Conservation (phyloP, 2,888 invertebrate genomes). For the Oscheius onirici region DNA sequence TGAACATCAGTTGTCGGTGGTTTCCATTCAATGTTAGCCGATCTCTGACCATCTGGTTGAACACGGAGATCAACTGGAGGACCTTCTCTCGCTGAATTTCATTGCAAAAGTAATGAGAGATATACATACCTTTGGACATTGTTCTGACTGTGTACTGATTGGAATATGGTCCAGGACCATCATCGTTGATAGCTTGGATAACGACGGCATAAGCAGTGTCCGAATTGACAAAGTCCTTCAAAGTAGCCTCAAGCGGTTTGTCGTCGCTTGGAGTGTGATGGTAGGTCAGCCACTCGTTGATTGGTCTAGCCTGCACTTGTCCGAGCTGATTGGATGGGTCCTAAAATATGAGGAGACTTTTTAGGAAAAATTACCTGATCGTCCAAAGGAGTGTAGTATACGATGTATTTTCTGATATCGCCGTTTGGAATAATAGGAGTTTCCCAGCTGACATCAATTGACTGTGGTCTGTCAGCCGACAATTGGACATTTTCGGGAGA, state of each 20-base stretch:
- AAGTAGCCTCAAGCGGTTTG: slow-evolving; percentile 43
- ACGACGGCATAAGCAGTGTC: slow-evolving; percentile 70
- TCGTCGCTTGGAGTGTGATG: slow-evolving; percentile 56
- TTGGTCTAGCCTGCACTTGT: slow-evolving; percentile 67
- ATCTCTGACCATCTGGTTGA: slow-evolving; percentile 65
- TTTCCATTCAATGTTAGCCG: slow-evolving; percentile 65
- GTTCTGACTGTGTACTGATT: slow-evolving; percentile 67
- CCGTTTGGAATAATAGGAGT: slow-evolving; percentile 69
- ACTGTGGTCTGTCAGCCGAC: slow-evolving; percentile 64
- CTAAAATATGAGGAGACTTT: too few relatives aligned
- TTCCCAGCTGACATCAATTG: slow-evolving; percentile 66
- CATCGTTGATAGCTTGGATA: slow-evolving; percentile 70
- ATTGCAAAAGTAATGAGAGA: not conserved
- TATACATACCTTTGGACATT: slow-evolving; percentile 59
- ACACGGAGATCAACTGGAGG: slow-evolving; percentile 68
- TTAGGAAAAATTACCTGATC: slow-evolving; percentile 59
- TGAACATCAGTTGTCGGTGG: slow-evolving; percentile 59
- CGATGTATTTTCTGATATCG: slow-evolving; percentile 68
- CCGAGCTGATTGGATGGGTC: slow-evolving; percentile 65
- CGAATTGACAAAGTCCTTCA: slow-evolving; percentile 65
- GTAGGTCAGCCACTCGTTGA: slow-evolving; percentile 66
- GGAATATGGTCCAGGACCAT: slow-evolving; percentile 70
- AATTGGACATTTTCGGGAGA: slow-evolving; percentile 67
- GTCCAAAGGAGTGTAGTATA: slow-evolving; percentile 70
- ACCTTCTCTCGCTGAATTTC: slow-evolving; percentile 60